Evolutionary conservation across 2,888 invertebrate species (phyloP), one percentile per base, ranked within the genome.

Genomic region (Idaea straminata): DNA sequence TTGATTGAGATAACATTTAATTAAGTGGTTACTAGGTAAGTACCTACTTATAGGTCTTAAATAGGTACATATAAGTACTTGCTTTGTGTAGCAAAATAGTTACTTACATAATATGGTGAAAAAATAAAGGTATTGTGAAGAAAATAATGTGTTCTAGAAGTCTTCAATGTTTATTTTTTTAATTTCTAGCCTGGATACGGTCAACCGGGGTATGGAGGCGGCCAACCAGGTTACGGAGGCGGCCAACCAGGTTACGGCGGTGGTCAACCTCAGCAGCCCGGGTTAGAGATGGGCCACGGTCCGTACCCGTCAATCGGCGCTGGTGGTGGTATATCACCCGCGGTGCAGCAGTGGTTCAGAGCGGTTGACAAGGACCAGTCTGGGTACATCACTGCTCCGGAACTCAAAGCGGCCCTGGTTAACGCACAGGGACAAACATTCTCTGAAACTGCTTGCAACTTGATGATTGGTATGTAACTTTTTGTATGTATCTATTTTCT

Each of bases 401-500:
- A 98, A 88, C 89, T 98, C 16, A 95, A 96, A 84, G 92, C 95
- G 6, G 98, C 98, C 0, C 89, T 98, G 59, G 95, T 97, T 25
- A 98, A 97, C 88, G 97, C 96, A 25, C 96, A 97, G 85, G 98
- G 98, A 15, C 94, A 96, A 75, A 94, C 95, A 69, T 97, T 97
- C 85, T 97, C 97, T 4, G 96, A 97, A 75, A 95, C 94, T 67
- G 96, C 97, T 7, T 98, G 98, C 83, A 95, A 95, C 75, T 92
- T 98, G 36, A 98, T 98, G 98, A 97, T 98, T 75, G 95, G 96
- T 96, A 86, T 81, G 85, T 73, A 62, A 64, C 5, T 15, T 59
- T 13, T 15, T 15, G 6, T 47, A 47, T 7, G n/a, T n/a, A n/a
- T 47, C 4, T 36, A 4, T 7, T 47, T 13, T 47, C 10, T 6